These are phyloP conservation scores for Scelioninae gen. 2 DNA, from an alignment of 2,888 invertebrate genomes.

Conservation along the genomic window DNA sequence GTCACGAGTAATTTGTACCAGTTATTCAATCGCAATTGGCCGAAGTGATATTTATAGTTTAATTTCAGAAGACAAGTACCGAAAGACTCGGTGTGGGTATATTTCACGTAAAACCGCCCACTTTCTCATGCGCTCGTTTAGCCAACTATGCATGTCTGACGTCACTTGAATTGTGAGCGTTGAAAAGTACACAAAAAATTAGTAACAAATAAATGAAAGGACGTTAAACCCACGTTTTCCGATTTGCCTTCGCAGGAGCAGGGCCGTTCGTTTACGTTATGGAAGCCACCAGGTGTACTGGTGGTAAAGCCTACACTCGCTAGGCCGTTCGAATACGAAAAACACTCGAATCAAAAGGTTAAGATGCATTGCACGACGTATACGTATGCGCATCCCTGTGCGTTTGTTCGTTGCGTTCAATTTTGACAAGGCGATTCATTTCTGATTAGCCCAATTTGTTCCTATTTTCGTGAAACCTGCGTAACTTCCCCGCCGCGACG, in stretches of 20 bases:
- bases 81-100: too few relatives aligned
- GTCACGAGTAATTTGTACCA: too few relatives aligned
- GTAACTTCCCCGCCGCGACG: slow-evolving; percentile 11
- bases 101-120: too few relatives aligned
- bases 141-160: too few relatives aligned
- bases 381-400: slow-evolving; percentile 43
- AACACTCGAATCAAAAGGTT: slow-evolving; percentile 59
- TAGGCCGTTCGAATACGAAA: slow-evolving; percentile 57
- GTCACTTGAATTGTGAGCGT: too few relatives aligned
- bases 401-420: slow-evolving; percentile 34
- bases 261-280: slow-evolving; percentile 59
- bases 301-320: slow-evolving; percentile 58
- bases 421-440: slow-evolving; percentile 28
- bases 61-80: too few relatives aligned
- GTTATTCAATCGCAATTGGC: too few relatives aligned
- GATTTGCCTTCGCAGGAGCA: slow-evolving; percentile 59
- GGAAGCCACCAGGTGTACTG: slow-evolving; percentile 60
- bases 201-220: background rate
- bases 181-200: background rate
- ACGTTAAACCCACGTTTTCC: slow-evolving; percentile 45
- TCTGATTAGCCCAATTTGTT: slow-evolving; percentile 1
- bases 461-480: background rate
- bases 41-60: too few relatives aligned
- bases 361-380: slow-evolving; percentile 53
- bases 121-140: too few relatives aligned